Evolutionary conservation across 2,888 invertebrate genomes (phyloP).

Genomic region (Sinohyriopsis cumingii): DNA sequence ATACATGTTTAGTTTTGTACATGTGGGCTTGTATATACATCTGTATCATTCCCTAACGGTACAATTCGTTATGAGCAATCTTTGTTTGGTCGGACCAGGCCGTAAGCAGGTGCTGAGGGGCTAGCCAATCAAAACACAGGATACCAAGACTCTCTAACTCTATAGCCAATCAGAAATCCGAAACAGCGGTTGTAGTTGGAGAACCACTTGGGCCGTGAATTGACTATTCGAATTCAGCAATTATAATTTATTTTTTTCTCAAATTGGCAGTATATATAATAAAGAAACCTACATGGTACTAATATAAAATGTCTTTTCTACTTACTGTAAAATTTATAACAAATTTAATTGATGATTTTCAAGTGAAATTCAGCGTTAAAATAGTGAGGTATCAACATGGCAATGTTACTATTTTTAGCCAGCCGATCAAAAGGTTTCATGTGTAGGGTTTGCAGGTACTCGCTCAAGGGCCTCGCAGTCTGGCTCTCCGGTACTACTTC

Average conservation of each 20-base stretch:
- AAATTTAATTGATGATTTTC: too few species aligned
- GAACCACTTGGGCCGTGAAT: constrained; percentile 5
- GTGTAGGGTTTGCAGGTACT: constrained; percentile 53
- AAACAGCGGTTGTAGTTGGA: constrained; percentile 43
- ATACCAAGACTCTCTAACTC: neutral
- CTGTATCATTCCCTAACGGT: too few species aligned
- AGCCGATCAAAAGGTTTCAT: constrained; percentile 28
- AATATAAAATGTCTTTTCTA: too few species aligned
- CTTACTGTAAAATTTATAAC: too few species aligned
- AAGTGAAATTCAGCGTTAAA: constrained; percentile 39
- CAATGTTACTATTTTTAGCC: constrained; percentile 46
- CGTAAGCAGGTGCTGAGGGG: constrained; percentile 10
- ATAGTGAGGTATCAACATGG: constrained; percentile 36
- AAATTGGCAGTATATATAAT: too few species aligned
- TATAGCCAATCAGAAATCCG: constrained; percentile 44
- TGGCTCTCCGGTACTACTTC: constrained; percentile 53
- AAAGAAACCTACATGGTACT: too few species aligned
- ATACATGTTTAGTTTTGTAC: too few species aligned
- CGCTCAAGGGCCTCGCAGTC: constrained; percentile 47
- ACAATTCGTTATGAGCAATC: too few species aligned
- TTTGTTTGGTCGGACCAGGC: too few species aligned
- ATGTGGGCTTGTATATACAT: too few species aligned
- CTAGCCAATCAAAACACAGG: constrained; percentile 13
- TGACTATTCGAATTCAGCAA: too few species aligned
- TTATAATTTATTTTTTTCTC: too few species aligned